These are phyloP conservation scores for Euschistus heros DNA, from an alignment of 1,140 invertebrate genomes.

Conservation along the genomic window DNA sequence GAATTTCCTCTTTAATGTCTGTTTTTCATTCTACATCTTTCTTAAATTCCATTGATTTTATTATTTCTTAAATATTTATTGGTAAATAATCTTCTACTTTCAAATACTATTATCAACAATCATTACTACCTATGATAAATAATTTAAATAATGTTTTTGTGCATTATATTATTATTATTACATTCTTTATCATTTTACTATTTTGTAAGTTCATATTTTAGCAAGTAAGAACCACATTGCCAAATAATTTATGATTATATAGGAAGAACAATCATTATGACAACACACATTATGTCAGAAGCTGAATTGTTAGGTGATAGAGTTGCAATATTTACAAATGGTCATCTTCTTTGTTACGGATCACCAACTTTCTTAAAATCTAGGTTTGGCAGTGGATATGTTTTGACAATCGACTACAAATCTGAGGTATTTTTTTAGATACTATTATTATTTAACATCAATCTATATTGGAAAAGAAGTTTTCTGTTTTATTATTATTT, in stretches of 20 bases:
- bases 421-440: background rate
- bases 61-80: no score
- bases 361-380: constrained; percentile 53
- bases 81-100: no score
- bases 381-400: constrained; percentile 29
- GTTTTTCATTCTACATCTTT: no score
- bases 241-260: background rate
- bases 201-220: background rate
- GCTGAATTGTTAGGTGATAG: constrained; percentile 52
- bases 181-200: no score
- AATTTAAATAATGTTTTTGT: no score
- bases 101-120: no score
- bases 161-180: no score
- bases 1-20: no score
- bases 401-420: constrained; percentile 25
- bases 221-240: background rate
- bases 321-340: constrained; percentile 55
- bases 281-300: constrained; percentile 49
- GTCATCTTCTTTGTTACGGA: constrained; percentile 49
- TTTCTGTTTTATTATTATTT: no score
- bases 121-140: no score
- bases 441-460: background rate
- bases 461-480: no score
- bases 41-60: no score
- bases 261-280: constrained; percentile 52